phyloP scores from a whole-genome alignment of 2,113 vertebrate genomes.

The Oreotragus oreotragus region DNA sequence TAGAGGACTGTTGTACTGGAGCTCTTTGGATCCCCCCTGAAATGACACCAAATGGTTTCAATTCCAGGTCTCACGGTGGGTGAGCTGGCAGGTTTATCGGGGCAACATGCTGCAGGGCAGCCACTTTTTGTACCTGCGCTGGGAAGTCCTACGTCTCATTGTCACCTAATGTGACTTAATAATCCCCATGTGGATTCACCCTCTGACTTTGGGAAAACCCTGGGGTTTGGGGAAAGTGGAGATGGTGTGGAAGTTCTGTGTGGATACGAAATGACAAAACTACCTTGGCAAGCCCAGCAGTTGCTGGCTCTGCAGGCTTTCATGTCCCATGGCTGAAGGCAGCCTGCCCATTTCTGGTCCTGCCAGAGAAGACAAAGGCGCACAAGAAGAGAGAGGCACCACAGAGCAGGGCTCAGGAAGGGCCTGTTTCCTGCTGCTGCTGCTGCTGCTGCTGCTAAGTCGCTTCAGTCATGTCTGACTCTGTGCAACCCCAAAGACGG shows the following conservation, averaged over 20 bases:
- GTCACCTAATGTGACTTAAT: background rate
- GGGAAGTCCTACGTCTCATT: background rate
- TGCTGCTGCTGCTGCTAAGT: too few relatives aligned
- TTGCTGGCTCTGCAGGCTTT: background rate
- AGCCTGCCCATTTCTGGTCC: background rate
- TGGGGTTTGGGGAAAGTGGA: background rate
- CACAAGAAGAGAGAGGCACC: background rate
- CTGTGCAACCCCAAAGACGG: too few relatives aligned
- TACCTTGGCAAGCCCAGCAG: background rate
- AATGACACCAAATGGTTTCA: background rate
- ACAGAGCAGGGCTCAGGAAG: background rate
- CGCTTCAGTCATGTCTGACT: too few relatives aligned
- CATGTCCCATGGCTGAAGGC: background rate
- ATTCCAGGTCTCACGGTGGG: rapidly evolving
- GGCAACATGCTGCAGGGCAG: background rate
- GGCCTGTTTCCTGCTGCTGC: background rate
- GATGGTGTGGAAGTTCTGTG: background rate
- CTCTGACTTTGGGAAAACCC: background rate
- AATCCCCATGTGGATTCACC: too few relatives aligned
- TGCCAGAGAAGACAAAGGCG: background rate
- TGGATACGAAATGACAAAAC: background rate
- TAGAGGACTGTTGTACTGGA: background rate
- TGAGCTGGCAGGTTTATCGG: background rate
- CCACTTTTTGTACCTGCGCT: background rate
- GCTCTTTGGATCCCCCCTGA: background rate